Evolutionary conservation across 2,113 vertebrate genomes (phyloP), one percentile per base, ranked within the genome.

Genomic region (Pollachius pollachius): DNA sequence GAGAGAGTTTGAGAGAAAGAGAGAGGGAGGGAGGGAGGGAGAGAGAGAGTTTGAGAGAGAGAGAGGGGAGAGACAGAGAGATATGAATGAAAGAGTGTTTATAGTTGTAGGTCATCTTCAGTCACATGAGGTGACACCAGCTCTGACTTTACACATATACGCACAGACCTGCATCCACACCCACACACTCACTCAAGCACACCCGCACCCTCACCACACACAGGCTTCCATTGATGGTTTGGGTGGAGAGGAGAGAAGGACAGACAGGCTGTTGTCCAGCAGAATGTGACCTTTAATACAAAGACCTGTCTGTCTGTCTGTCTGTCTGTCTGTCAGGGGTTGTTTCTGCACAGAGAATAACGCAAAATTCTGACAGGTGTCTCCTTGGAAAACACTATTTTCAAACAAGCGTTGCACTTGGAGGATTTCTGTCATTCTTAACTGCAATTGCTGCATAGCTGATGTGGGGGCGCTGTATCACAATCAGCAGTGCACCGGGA

Each of bases 181-280:
- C n/a, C 64, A 73, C 56, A 62, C 52, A 61, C 62, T 63, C 27
- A 52, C 52, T 64, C 25, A 59, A 60, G 65, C 8, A 62, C 68
- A 21, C 48, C 27, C 37, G 52, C 48, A 70, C 48, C n/a, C 62
- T 11, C 48, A 61, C 58, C 21, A 56, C 61, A 69, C 57, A 81
- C 68, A 82, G 67, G 68, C 58, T 21, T 5, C 62, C 70, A 73
- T 69, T 82, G 71, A 84, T 65, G 21, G 63, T 16, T 65, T 60
- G 57, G 69, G 78, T 79, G 15, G 67, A 67, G 41, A 48, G 15
- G 67, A 67, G 41, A 48, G 18, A 11, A 69, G 64, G 27, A 89
- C 81, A 87, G 64, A 74, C 25, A 0, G 61, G 41, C 62, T 70
- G 69, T 77, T 87, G 84, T 89, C 74, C 52, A 7, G 58, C 72